Percentiles rank a stretch among this genome's conserved stretches.
phyloP scores from a whole-genome alignment of 2,113 vertebrate genomes.

The Cepphus grylle region DNA sequence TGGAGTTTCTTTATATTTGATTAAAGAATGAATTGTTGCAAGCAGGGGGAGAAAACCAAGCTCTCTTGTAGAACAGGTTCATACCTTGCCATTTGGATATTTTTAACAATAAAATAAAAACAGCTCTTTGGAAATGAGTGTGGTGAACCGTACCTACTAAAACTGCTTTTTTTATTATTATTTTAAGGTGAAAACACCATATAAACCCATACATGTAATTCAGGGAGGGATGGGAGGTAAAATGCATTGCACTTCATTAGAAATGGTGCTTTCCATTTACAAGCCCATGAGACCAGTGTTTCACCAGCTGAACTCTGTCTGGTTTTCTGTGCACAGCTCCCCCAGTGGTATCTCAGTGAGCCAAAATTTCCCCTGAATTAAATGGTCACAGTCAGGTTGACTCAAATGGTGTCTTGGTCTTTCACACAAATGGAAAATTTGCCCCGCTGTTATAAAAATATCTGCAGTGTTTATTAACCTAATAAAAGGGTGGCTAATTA shows the following conservation, averaged over 20 bases:
- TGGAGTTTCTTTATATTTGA: background rate
- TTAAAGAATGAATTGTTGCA: background rate
- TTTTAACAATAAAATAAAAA: background rate
- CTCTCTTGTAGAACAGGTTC: background rate
- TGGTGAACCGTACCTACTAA: background rate
- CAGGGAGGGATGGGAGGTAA: background rate
- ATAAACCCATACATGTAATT: background rate
- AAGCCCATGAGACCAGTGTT: background rate
- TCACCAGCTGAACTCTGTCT: background rate
- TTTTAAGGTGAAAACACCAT: background rate
- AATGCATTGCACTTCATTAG: background rate
- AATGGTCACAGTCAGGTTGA: background rate
- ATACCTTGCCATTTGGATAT: background rate
- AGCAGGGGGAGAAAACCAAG: background rate
- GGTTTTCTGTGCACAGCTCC: background rate
- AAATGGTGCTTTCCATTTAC: background rate
- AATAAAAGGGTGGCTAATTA: constrained; percentile 20
- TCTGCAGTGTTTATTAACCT: constrained; percentile 25
- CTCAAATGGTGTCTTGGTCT: background rate
- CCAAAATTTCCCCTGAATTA: background rate
- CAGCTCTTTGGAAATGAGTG: background rate
- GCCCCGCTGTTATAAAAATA: background rate
- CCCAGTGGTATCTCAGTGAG: background rate
- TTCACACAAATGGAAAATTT: background rate
- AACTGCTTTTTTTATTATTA: background rate